Base-by-base conservation (phyloP, 1,140 invertebrate genomes). In the Drosophila mayri region DNA sequence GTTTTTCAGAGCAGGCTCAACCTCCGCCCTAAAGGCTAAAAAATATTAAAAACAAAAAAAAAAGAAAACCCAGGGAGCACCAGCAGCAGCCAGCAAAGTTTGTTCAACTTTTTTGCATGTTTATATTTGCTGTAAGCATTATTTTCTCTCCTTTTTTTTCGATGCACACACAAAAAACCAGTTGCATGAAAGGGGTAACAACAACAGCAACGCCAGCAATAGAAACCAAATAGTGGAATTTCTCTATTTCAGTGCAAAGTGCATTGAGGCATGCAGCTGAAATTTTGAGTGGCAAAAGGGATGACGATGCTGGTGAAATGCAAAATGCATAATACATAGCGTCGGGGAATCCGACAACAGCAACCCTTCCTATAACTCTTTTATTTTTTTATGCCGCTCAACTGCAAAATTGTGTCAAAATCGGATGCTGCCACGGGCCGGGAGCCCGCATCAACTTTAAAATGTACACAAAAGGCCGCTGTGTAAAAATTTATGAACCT, bases 341-440 rank as follows among this genome's bases (percentile, higher is more conserved):
- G 22, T 8, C 37, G 9, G 38, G 18, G 44, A 61, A 16, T 49
- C 52, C 22, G 14, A 11, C 32, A 37, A 10, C 37, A 57, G 6
- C 7, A 12, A 6, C 14, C 37, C 55, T 65, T 55, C 30, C 59
- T 67, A 77, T 58, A 85, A 72, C 63, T 55, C 52, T 37, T 52
- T 44, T 25, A 46, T 47, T 40, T 62, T 49, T 63, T 71, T 71
- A 57, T 75, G 64, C 58, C 62, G 38, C 50, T 66, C 65, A 79
- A 67, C 82, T 67, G 73, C 60, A 68, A 87, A 87, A 88, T 87
- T 87, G 83, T 87, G 83, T 87, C 83, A 88, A 88, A 87, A 77
- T 83, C 80, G 66, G 57, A 86, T 81, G 80, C 80, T 76, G 79
- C 55, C 63, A 40, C 16, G 47, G 41, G 10, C 20, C 14, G 38